Evolutionary conservation across 2,888 invertebrate species (phyloP).

Genomic region (Drosophila colorata): DNA sequence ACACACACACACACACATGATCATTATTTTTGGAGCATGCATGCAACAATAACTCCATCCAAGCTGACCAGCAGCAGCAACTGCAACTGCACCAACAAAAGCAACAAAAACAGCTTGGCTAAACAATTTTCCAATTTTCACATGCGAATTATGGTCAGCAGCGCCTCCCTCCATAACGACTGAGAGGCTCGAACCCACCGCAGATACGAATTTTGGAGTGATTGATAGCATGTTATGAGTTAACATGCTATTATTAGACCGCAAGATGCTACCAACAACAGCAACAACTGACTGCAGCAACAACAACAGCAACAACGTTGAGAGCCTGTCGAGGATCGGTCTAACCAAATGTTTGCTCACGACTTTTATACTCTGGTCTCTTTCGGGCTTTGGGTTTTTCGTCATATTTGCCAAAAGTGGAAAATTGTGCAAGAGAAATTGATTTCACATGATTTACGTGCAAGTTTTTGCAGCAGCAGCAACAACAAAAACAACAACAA

Average conservation of each 20-base stretch:
- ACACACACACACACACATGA: constrained; percentile 15
- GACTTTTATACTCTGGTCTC: constrained; percentile 56
- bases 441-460: constrained; percentile 84
- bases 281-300: constrained; percentile 15
- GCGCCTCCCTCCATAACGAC: constrained; percentile 30
- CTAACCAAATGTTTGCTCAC: constrained; percentile 77
- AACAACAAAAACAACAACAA: constrained; percentile 32
- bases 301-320: constrained; percentile 33
- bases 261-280: constrained; percentile 76
- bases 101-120: constrained; percentile 30
- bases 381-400: constrained; percentile 57
- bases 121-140: constrained; percentile 80
- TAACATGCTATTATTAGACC: constrained; percentile 80
- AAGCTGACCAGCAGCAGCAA: constrained; percentile 30
- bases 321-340: constrained; percentile 47
- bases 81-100: constrained; percentile 5
- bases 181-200: constrained; percentile 50
- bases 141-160: constrained; percentile 74
- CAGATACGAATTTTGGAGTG: constrained; percentile 72
- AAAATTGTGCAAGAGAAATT: constrained; percentile 82
- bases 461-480: constrained; percentile 53
- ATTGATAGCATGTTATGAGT: constrained; percentile 83
- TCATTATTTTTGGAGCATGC: constrained; percentile 57
- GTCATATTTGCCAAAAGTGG: constrained; percentile 76
- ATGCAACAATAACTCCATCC: constrained; percentile 60